Evolutionary conservation across 1,140 invertebrate species (phyloP), one percentile per base, ranked within the genome.

Genomic region (Antheraea mylitta): DNA sequence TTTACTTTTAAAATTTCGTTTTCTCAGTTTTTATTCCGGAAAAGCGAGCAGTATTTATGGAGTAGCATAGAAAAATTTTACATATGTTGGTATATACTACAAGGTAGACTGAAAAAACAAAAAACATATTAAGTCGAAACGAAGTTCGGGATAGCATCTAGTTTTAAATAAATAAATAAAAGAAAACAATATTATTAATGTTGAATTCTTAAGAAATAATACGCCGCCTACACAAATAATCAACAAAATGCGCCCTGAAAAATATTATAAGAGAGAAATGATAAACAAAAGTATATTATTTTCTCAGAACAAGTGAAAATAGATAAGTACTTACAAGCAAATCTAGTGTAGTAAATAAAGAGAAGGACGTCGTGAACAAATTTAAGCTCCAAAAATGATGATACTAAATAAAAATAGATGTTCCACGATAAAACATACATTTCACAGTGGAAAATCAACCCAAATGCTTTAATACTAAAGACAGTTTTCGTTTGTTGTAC

Each of bases 321-420:
- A 53, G 16, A 53, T 16, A 6, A n/a, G 13, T 16, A 53, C 45
- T 16, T 53, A 16, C 13, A 16, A 53, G 5, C 7, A 53, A 53
- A 53, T 53, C 45, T 53, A 53, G 45, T 53, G 45, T 53, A 53
- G 45, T 53, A 53, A 53, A 53, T 53, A 53, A 53, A 53, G 9
- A 53, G 6, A 53, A 53, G 45, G 45, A 53, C 45, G 45, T 53
- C 45, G 45, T 53, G 45, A 53, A 53, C 45, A 53, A 53, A 53
- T 53, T 53, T 53, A 53, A 53, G 45, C 45, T n/a, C 45, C 10
- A 53, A 53, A 53, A 53, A 53, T 53, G 45, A 53, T 53, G 45
- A n/a, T 53, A 53, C 45, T 16, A 53, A 53, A 53, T 53, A 53
- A 53, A 53, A 16, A 53, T 53, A 53, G 16, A 53, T 53, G 11